These are phyloP conservation scores for Kryphioiulus occultus DNA, from an alignment of 2,888 invertebrate genomes.

Conservation along the genomic window DNA sequence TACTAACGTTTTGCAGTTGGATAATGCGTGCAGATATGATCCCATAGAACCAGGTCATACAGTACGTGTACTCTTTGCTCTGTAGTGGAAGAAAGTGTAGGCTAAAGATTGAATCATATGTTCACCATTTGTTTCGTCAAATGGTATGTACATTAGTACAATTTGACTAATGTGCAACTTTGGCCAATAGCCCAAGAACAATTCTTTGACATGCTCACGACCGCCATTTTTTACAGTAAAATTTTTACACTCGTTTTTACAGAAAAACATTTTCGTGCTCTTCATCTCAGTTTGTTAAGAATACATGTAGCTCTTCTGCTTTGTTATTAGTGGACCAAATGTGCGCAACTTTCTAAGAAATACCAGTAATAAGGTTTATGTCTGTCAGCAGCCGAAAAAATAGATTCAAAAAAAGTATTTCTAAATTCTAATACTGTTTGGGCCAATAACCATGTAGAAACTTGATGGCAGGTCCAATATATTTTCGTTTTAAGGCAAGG, in stretches of 20 bases:
- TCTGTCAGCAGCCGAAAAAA: background rate
- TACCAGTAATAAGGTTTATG: slow-evolving; percentile 9
- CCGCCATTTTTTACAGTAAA: slow-evolving; percentile 13
- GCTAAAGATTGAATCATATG: too few relatives aligned
- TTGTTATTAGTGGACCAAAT: slow-evolving; percentile 2
- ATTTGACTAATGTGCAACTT: too few relatives aligned
- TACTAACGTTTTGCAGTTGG: background rate
- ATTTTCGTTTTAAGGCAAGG: background rate
- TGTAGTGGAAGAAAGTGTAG: too few relatives aligned
- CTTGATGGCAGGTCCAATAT: background rate
- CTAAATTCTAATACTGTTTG: background rate
- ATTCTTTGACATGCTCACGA: background rate
- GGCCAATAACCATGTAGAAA: background rate
- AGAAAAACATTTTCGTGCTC: background rate
- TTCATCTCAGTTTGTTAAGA: background rate
- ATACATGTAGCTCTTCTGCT: slow-evolving; percentile 17
- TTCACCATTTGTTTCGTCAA: too few relatives aligned
- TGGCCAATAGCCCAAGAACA: slow-evolving; percentile 30
- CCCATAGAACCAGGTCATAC: background rate
- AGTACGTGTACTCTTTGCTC: too few relatives aligned
- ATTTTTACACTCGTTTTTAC: too few relatives aligned
- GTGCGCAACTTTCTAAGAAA: background rate
- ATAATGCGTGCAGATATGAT: background rate
- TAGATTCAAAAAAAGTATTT: background rate
- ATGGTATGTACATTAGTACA: too few relatives aligned